A percentile compares a stretch with the other conserved stretches of the same genome.
Evolutionary conservation across 2,888 invertebrate species (phyloP).

Genomic region (Chrysodeixis includens): DNA sequence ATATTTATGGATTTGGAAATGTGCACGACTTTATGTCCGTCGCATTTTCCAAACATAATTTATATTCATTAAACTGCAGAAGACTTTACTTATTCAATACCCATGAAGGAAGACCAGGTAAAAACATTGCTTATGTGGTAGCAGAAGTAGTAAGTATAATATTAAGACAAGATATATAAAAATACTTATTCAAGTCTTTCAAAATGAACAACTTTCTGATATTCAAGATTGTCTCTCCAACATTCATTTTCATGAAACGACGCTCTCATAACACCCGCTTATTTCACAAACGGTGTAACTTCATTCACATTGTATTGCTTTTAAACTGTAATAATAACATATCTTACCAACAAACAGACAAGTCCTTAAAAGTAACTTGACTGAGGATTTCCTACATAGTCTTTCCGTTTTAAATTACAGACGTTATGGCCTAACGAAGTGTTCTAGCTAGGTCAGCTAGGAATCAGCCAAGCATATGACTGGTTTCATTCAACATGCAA

Average conservation of each 20-base stretch:
- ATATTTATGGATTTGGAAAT: background rate
- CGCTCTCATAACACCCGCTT: conserved; percentile 14
- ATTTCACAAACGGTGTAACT: conserved; percentile 33
- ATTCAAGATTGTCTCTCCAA: background rate
- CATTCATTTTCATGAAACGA: conserved; percentile 1
- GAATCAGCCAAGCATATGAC: conserved; percentile 1
- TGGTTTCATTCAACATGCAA: conserved; percentile 1
- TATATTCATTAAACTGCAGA: background rate
- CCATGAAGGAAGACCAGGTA: background rate
- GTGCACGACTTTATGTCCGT: background rate
- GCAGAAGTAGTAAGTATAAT: too few species aligned
- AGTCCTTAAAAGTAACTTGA: conserved; percentile 39
- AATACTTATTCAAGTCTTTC: background rate
- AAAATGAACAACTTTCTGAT: background rate
- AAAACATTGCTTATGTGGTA: too few species aligned
- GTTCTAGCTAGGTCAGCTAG: background rate
- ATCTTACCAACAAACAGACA: conserved; percentile 40
- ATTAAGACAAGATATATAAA: too few species aligned
- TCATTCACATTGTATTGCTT: conserved; percentile 27
- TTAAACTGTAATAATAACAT: conserved; percentile 51
- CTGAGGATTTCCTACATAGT: conserved; percentile 42
- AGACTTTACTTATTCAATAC: background rate
- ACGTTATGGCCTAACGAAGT: conserved; percentile 24
- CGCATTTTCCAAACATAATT: background rate
- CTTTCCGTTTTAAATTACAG: conserved; percentile 42